Evolutionary conservation across 2,797 vertebrate species (phyloP).

Genomic region (Danio choprae): DNA sequence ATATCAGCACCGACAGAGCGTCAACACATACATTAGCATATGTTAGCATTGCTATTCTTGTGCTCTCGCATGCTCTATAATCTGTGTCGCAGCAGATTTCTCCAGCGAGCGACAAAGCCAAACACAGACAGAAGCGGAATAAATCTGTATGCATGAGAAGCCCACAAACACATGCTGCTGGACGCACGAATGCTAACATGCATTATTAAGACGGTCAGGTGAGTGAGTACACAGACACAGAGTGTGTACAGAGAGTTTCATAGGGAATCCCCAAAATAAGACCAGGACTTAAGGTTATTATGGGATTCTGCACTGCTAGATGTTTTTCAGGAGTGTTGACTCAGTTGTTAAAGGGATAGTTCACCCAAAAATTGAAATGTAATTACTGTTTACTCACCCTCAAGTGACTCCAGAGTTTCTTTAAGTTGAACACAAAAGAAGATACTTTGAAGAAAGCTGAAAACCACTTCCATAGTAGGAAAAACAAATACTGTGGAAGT

Average conservation of each 20-base stretch:
- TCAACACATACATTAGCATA: conserved; percentile 61
- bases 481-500: too few species aligned
- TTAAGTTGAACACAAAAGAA: too few species aligned
- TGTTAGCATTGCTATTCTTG: conserved; percentile 61
- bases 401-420: too few species aligned
- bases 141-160: conserved; percentile 39
- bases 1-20: conserved; percentile 46
- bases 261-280: conserved; percentile 2
- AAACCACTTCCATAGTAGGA: too few species aligned
- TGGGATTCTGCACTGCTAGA: background rate
- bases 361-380: too few species aligned
- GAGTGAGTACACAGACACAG: background rate
- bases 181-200: conserved; percentile 8
- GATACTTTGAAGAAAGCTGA: too few species aligned
- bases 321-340: background rate
- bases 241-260: background rate
- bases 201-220: conserved; percentile 6
- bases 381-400: too few species aligned
- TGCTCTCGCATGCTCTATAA: conserved; percentile 47
- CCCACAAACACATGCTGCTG: background rate
- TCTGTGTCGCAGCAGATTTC: conserved; percentile 54
- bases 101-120: conserved; percentile 46
- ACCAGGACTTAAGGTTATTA: background rate
- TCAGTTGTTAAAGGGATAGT: background rate
- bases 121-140: conserved; percentile 21